Conservation (phyloP, 35 echinoderm and acorn worm genomes). For the Hemicentrotus pulcherrimus region DNA sequence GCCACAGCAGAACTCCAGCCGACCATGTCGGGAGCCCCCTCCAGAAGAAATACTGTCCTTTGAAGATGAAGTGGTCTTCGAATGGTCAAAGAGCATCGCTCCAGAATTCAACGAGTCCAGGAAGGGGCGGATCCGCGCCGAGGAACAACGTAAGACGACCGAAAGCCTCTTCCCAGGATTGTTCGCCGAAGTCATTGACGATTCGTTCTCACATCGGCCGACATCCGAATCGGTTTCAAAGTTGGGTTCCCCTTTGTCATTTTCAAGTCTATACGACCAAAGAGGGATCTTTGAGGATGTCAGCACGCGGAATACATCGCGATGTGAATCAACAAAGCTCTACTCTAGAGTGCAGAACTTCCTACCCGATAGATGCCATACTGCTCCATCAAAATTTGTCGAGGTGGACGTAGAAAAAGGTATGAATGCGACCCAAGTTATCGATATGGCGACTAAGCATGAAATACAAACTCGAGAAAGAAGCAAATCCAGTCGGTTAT, state of each 20-base stretch:
- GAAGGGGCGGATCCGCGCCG: neutral
- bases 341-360: neutral
- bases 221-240: neutral
- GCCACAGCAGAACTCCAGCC: neutral
- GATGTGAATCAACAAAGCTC: slow-evolving; percentile 9
- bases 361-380: neutral
- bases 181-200: neutral
- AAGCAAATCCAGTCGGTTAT: slow-evolving; percentile 46
- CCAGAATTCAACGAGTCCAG: neutral
- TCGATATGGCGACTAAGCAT: slow-evolving; percentile 23
- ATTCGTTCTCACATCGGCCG: neutral
- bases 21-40: neutral
- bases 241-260: neutral
- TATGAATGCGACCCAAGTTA: slow-evolving; percentile 47
- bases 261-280: neutral
- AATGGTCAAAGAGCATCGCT: neutral
- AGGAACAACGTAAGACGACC: neutral
- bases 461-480: slow-evolving; percentile 47
- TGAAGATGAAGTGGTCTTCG: slow-evolving; percentile 22
- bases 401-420: neutral
- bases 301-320: neutral
- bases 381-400: neutral
- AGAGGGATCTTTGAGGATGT: neutral
- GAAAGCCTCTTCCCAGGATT: slow-evolving; percentile 26
- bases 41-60: slow-evolving; percentile 26